Base-by-base conservation (phyloP, 2,888 invertebrate genomes). In the Dasysyrphus tricinctus region DNA sequence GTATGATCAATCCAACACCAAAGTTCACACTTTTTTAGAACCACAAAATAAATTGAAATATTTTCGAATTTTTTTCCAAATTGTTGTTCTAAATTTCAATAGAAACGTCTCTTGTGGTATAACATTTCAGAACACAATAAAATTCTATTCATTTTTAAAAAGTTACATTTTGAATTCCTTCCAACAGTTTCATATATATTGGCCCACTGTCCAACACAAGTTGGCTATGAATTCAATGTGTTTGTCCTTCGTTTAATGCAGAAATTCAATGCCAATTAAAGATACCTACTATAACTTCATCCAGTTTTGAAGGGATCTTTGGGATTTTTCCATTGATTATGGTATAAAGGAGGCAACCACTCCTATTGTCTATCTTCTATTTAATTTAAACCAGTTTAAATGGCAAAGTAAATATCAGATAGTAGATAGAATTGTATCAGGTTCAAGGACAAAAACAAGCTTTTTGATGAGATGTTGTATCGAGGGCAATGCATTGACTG, bases 361-460 rank as follows among this genome's bases (percentile, higher is more conserved):
- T 72, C 24, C 59, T 63, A 19, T 51, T 49, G 16, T 49, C 49
- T 61, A 47, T 69, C 51, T 29, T 76, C 75, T 61, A 73, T 49
- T 54, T 75, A 56, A 73, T 69, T 75, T 69, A 34, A 76, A 67
- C 75, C 67, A 72, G 82, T 87, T 83, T 79, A 29, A 32, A 29
- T 12, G 19, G 19, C 51, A 47, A 24, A 44, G 19, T 51, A 54
- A 49, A 37, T 29, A 59, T 34, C 37, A 63, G 19, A 19, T 32
- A 19, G 19, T 42, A 29, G 54, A 44, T 49, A 49, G 59, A 54
- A 73, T 14, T 54, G n/a, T 14, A 24, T 6, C 24, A 54, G 54
- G 80, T 85, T 85, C 80, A 85, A 77, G 85, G 76, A 19, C 73
- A 80, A 47, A 34, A 34, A 42, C 12, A 34, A 57, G 56, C 24